A percentile compares a stretch with the other conserved stretches of the same genome.
Conservation (phyloP, 2,888 invertebrate genomes). For the Drosophila pseudotakahashii region DNA sequence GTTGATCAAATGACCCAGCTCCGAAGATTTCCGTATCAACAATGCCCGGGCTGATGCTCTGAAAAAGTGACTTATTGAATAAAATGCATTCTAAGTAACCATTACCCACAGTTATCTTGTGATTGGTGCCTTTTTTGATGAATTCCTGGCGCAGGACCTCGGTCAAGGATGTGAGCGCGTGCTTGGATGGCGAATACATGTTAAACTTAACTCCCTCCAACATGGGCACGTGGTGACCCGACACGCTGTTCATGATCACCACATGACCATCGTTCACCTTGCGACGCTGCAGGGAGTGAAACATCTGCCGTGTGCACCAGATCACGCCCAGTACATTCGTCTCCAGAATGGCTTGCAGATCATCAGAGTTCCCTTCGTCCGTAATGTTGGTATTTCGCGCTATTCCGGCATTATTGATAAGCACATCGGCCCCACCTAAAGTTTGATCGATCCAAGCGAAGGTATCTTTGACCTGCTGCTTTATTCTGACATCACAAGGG, state of each 20-base stretch:
- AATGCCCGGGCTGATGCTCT: conserved; percentile 79
- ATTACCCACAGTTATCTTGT: conserved; percentile 64
- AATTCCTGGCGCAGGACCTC: conserved; percentile 80
- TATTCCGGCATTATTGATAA: conserved; percentile 86
- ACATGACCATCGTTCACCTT: conserved; percentile 84
- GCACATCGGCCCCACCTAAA: conserved; percentile 86
- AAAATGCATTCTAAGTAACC: not conserved
- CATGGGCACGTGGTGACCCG: conserved; percentile 71
- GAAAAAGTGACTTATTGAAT: not conserved
- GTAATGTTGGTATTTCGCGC: conserved; percentile 37
- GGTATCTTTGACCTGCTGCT: conserved; percentile 85
- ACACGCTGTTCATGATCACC: conserved; percentile 84
- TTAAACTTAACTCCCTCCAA: conserved; percentile 61
- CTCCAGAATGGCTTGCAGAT: conserved; percentile 81
- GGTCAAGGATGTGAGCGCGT: conserved; percentile 75
- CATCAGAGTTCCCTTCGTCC: conserved; percentile 56
- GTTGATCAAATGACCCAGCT: conserved; percentile 26
- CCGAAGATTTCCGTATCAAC: conserved; percentile 71
- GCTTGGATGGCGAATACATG: conserved; percentile 78
- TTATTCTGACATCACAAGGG: conserved; percentile 85
- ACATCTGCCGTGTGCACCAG: conserved; percentile 84
- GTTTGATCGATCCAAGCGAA: conserved; percentile 85
- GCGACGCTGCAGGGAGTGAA: conserved; percentile 84
- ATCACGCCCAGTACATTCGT: conserved; percentile 84
- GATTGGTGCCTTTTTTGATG: conserved; percentile 55